Evolutionary conservation across 2,888 invertebrate genomes (phyloP).

Genomic region (Griposia aprilina): DNA sequence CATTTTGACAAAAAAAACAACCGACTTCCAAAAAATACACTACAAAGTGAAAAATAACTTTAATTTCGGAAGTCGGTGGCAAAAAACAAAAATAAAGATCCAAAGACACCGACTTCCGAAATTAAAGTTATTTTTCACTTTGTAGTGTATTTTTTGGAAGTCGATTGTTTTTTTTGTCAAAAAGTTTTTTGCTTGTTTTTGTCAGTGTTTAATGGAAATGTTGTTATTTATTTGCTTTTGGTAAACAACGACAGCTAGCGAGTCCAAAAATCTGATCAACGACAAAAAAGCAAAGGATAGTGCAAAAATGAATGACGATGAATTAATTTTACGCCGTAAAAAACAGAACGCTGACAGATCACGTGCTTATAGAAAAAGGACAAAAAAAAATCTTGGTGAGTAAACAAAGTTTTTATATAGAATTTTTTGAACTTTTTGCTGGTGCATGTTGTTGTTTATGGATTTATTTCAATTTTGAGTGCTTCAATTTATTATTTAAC

Average conservation of each 20-base stretch:
- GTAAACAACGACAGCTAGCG: neutral
- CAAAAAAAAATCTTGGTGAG: slow-evolving; percentile 1
- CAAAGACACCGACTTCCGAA: too few relatives aligned
- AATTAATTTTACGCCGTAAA: slow-evolving; percentile 12
- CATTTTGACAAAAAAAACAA: too few relatives aligned
- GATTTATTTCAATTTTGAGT: neutral
- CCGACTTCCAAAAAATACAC: too few relatives aligned
- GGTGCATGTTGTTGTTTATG: neutral
- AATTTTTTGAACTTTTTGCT: neutral
- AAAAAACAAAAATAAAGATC: too few relatives aligned
- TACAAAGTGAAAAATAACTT: too few relatives aligned
- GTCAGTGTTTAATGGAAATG: neutral
- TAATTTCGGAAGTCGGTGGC: too few relatives aligned
- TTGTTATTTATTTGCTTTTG: neutral
- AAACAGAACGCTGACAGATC: slow-evolving; percentile 1
- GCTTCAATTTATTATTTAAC: slow-evolving; percentile 1
- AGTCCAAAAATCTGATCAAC: neutral
- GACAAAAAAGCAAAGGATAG: neutral
- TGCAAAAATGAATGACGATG: neutral
- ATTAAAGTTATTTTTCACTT: too few relatives aligned
- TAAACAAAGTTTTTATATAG: neutral
- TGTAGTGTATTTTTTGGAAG: too few relatives aligned
- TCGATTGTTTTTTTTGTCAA: too few relatives aligned
- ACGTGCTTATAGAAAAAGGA: slow-evolving; percentile 9
- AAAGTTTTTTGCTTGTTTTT: too few relatives aligned